Evolutionary conservation across 2,113 vertebrate genomes (phyloP).

Genomic region (Onychorhynchus coronatus): DNA sequence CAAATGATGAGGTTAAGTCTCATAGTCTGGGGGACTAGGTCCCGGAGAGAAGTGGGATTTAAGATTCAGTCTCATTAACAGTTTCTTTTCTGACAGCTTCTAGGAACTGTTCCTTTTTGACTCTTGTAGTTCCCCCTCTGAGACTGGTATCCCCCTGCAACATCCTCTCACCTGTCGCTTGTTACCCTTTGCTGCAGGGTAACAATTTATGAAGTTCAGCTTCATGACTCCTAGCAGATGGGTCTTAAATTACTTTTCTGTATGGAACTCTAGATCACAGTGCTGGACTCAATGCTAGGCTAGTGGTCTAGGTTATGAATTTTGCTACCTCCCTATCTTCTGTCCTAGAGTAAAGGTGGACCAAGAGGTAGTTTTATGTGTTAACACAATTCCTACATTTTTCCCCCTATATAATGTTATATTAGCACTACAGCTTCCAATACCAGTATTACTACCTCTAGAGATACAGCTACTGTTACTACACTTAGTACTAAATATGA

Average conservation of each 20-base stretch:
- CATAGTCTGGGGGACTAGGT: background rate
- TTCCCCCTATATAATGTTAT: background rate
- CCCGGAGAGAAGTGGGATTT: background rate
- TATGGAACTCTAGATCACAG: background rate
- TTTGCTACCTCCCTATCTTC: background rate
- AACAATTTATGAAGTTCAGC: background rate
- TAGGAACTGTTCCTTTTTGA: background rate
- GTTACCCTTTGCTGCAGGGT: background rate
- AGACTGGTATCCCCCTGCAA: background rate
- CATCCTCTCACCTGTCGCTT: accelerated
- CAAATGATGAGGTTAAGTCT: background rate
- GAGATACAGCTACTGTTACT: background rate
- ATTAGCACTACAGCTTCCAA: background rate
- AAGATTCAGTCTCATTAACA: background rate
- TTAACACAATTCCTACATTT: background rate
- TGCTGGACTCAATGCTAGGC: background rate
- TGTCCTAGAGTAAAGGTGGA: background rate
- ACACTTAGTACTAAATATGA: background rate
- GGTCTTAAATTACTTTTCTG: background rate
- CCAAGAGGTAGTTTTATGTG: background rate
- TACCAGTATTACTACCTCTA: background rate
- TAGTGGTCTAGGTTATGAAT: background rate
- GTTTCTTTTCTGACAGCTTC: background rate
- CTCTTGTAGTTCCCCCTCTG: background rate
- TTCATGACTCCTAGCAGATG: background rate